Conservation (phyloP, 2,888 invertebrate species). For the Xanthia icteritia region DNA sequence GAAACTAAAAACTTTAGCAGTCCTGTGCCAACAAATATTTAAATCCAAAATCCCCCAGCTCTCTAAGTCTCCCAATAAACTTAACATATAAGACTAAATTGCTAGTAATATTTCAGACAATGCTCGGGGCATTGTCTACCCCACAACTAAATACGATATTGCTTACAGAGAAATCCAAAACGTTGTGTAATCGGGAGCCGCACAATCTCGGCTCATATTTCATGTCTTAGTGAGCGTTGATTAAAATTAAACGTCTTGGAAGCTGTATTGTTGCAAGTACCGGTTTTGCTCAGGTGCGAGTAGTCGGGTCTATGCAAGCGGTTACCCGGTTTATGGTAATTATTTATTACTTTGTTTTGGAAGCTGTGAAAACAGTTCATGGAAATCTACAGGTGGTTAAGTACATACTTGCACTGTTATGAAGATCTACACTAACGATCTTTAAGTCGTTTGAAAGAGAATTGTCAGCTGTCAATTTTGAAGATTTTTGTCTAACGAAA, state of each 20-base stretch:
- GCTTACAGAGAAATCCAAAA: conserved; percentile 15
- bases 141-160: conserved; percentile 23
- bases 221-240: conserved; percentile 32
- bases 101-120: conserved; percentile 32
- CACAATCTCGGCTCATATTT: conserved; percentile 31
- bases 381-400: conserved; percentile 11
- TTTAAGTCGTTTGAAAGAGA: background rate
- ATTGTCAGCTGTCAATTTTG: background rate
- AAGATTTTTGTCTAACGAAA: background rate
- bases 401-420: background rate
- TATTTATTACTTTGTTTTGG: conserved; percentile 15
- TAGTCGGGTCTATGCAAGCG: background rate
- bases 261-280: conserved; percentile 18
- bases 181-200: conserved; percentile 12
- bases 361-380: background rate
- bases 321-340: background rate
- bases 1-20: background rate
- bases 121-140: background rate
- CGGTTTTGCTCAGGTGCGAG: background rate
- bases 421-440: background rate
- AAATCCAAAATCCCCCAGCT: background rate
- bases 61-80: background rate
- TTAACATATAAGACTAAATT: conserved; percentile 9
- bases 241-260: conserved; percentile 46
- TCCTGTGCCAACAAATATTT: background rate